Conservation (phyloP, 2,888 invertebrate species). For the Linnaemya vulpina region DNA sequence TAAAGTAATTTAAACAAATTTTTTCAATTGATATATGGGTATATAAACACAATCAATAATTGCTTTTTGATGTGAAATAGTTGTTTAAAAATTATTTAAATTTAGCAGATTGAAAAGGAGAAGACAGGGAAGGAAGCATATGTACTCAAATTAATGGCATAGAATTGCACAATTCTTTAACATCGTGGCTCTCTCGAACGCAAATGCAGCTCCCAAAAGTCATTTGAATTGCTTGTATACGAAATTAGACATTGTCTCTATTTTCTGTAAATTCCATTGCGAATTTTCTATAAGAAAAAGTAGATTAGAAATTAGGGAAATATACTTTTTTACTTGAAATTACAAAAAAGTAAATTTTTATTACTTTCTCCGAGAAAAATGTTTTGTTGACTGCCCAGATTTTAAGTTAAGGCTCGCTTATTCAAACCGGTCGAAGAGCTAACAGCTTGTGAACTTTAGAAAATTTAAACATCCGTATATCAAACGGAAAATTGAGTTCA, state of each 20-base stretch:
- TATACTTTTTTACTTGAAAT: slow-evolving; percentile 54
- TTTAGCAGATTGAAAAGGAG: slow-evolving; percentile 6
- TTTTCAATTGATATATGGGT: slow-evolving; percentile 23
- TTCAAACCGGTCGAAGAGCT: not conserved
- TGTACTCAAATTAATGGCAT: not conserved
- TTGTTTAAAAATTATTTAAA: not conserved
- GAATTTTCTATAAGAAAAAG: slow-evolving; percentile 25
- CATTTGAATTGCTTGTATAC: slow-evolving; percentile 2
- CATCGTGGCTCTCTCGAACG: slow-evolving; percentile 6
- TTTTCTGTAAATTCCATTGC: slow-evolving; percentile 8
- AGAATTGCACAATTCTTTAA: slow-evolving; percentile 3
- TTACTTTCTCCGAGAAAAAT: not conserved
- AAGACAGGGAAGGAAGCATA: not conserved
- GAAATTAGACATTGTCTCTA: not conserved
- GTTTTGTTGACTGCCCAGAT: not conserved
- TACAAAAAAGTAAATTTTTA: not conserved
- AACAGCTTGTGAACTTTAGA: not conserved
- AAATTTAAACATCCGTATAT: not conserved
- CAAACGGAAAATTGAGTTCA: not conserved
- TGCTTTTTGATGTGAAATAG: slow-evolving; percentile 32
- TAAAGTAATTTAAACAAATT: slow-evolving; percentile 35
- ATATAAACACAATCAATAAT: slow-evolving; percentile 32
- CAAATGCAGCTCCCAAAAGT: not conserved
- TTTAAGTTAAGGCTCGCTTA: not conserved
- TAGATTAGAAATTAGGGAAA: slow-evolving; percentile 49